A percentile compares a stretch with the other conserved stretches of the same genome.
phyloP scores from a whole-genome alignment of 2,113 vertebrate species.

The Nothocercus nigrocapillus region DNA sequence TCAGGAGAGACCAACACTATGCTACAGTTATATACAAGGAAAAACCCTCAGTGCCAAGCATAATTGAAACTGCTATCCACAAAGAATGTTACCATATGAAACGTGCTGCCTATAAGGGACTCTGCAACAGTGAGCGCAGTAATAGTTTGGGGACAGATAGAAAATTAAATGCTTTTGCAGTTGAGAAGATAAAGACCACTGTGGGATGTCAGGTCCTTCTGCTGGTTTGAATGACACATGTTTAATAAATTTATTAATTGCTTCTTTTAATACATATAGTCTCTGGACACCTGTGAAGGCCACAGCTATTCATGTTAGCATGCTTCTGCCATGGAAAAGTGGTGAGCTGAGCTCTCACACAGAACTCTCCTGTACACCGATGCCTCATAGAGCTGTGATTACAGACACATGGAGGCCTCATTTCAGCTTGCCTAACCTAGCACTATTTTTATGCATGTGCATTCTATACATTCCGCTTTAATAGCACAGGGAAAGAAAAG shows the following conservation, averaged over 20 bases:
- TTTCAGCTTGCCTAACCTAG: slow-evolving; percentile 15
- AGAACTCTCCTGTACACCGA: not conserved
- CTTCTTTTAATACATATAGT: slow-evolving; percentile 12
- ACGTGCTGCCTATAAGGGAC: not conserved
- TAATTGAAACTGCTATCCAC: not conserved
- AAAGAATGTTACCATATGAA: not conserved
- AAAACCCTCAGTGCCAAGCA: not conserved
- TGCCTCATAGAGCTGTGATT: not conserved
- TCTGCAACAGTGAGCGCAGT: not conserved
- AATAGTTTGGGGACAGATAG: not conserved
- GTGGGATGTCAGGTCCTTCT: not conserved
- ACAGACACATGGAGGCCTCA: not conserved
- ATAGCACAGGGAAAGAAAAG: not conserved
- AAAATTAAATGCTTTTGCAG: not conserved
- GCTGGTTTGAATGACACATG: not conserved
- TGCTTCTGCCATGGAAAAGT: not conserved
- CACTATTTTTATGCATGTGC: not conserved
- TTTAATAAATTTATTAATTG: slow-evolving; percentile 4
- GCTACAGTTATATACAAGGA: not conserved
- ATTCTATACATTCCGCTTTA: slow-evolving; percentile 11
- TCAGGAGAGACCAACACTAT: not conserved
- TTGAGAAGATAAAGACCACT: not conserved
- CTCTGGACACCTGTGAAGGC: not conserved
- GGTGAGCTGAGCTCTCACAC: not conserved
- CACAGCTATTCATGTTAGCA: not conserved